Base-by-base conservation (phyloP, 2,113 vertebrate species). In the Aplodontia rufa region DNA sequence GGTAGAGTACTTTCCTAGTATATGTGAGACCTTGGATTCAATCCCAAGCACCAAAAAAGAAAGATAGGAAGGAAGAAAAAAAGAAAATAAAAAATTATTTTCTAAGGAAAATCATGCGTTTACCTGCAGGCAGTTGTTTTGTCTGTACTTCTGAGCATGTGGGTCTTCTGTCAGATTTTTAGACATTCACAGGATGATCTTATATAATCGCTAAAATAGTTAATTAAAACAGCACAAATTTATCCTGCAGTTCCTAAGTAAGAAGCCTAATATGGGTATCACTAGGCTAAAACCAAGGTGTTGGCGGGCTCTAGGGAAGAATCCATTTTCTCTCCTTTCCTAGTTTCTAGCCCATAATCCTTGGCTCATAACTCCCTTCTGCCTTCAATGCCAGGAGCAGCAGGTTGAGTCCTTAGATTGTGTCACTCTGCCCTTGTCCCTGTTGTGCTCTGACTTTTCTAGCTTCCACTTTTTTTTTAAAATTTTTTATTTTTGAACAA, bases 391-490 rank as follows among this genome's bases (percentile, higher is more conserved):
- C 8, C 10, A 20, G 37, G 37, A 78, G 17, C 28, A 47, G 72
- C 20, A 68, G 30, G 64, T 30, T 79, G 84, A 75, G 37, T 91
- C 40, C 53, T 87, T 16, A 74, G 13, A 71, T n/a, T 86, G 51
- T 22, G 64, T 71, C 47, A 71, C 53, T 92, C 42, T 89, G 42
- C 69, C 60, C 37, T 89, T 85, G 37, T 58, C 62, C 89, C 58
- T 95, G 28, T 62, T 35, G 17, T 88, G 47, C 40, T 75, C 42
- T 93, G 37, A 79, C 58, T 94, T 95, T 91, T 89, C 79, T 89
- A 62, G 35, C 45, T 30, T 85, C 37, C 22, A 80, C 49, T 75
- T 81, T 75, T 86, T n/a, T n/a, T n/a, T n/a, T n/a, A n/a, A n/a
- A n/a, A n/a, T n/a, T n/a, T n/a, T n/a, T n/a, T n/a, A n/a, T n/a